phyloP scores from a whole-genome alignment of 2,888 invertebrate species.

The Drosophila peninsularis region DNA sequence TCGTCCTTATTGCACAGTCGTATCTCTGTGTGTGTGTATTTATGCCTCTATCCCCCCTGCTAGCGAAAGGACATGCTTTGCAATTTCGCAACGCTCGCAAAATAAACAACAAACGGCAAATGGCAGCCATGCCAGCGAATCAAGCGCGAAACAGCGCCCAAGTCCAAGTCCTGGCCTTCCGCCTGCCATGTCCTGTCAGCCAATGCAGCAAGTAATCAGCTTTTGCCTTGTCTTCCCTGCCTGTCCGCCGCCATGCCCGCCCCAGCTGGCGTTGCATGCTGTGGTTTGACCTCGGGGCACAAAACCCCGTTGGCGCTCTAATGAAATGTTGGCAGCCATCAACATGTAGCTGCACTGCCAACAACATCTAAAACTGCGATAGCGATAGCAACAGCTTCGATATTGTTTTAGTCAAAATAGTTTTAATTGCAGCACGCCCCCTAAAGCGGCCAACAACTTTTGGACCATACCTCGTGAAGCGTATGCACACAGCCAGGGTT shows the following conservation, averaged over 20 bases:
- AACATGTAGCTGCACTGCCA: conserved; percentile 38
- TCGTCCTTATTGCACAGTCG: conserved; percentile 31
- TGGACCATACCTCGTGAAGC: conserved; percentile 10
- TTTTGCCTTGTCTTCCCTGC: conserved; percentile 58
- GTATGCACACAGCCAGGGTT: background rate
- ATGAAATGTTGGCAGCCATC: conserved; percentile 72
- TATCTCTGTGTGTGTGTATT: background rate
- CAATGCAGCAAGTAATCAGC: conserved; percentile 76
- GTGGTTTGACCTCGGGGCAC: conserved; percentile 67
- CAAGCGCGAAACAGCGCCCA: conserved; percentile 46
- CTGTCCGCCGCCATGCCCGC: background rate
- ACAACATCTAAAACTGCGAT: conserved; percentile 28
- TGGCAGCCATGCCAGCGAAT: conserved; percentile 49
- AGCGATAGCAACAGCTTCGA: conserved; percentile 61
- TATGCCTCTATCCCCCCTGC: conserved; percentile 43
- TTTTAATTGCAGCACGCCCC: conserved; percentile 67
- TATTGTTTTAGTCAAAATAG: conserved; percentile 77
- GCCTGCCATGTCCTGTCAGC: conserved; percentile 62
- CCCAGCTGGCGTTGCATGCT: conserved; percentile 37
- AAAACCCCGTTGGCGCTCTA: conserved; percentile 61
- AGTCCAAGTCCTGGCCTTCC: conserved; percentile 20
- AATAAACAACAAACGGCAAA: conserved; percentile 62
- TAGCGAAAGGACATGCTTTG: conserved; percentile 63
- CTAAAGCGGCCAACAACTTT: conserved; percentile 31
- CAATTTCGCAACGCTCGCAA: conserved; percentile 65